phyloP scores from a whole-genome alignment of 2,113 vertebrate species.

The Pogonocichla stellata region DNA sequence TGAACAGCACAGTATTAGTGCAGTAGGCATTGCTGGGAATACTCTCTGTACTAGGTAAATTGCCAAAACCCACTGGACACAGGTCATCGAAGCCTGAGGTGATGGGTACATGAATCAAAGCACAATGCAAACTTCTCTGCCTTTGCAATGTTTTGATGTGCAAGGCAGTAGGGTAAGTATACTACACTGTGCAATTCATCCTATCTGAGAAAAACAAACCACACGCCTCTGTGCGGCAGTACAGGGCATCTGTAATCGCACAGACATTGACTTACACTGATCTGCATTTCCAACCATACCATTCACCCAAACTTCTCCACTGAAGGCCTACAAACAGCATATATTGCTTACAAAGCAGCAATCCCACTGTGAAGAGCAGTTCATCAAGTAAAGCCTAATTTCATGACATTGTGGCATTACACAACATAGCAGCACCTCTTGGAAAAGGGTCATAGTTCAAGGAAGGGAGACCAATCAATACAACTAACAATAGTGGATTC shows the following conservation, averaged over 20 bases:
- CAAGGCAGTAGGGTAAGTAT: background rate
- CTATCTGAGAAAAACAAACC: background rate
- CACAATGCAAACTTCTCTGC: background rate
- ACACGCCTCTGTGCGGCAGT: rapidly evolving
- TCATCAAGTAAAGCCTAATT: background rate
- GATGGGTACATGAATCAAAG: background rate
- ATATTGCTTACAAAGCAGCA: background rate
- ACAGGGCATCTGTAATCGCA: background rate
- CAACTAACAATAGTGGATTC: background rate
- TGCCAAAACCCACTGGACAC: background rate
- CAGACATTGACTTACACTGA: background rate
- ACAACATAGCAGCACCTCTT: constrained; percentile 1
- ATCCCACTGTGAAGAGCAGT: background rate
- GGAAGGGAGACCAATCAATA: background rate
- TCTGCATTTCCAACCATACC: background rate
- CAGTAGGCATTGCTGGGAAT: background rate
- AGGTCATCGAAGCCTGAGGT: background rate
- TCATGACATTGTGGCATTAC: background rate
- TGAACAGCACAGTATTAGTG: background rate
- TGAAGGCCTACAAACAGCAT: background rate
- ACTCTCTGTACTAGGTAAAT: rapidly evolving
- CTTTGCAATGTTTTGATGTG: background rate
- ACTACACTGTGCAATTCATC: background rate
- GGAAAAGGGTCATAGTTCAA: background rate
- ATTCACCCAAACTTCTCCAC: background rate